Conservation (phyloP, 2,797 vertebrate genomes). For the Coccyzus lansbergi region DNA sequence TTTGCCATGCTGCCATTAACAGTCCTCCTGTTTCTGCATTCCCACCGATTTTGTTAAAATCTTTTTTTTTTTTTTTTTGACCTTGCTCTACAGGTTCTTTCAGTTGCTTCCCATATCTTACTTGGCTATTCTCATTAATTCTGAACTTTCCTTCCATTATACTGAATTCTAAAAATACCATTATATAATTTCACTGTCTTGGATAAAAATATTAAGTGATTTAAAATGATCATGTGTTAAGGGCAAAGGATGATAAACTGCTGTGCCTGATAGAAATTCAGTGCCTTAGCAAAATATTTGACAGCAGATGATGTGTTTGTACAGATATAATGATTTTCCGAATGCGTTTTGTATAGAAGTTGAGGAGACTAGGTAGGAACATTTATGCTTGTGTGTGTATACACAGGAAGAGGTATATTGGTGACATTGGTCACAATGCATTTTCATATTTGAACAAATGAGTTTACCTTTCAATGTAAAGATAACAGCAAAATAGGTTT, state of each 20-base stretch:
- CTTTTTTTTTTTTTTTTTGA: fast-evolving
- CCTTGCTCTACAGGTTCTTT: background rate
- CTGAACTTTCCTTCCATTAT: conserved; percentile 24
- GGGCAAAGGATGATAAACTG: background rate
- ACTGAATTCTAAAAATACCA: conserved; percentile 48
- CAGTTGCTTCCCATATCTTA: background rate
- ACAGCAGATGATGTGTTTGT: background rate
- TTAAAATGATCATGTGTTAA: background rate
- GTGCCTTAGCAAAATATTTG: background rate
- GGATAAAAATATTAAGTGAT: background rate
- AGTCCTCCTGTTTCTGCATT: background rate
- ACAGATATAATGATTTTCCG: background rate
- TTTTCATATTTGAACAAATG: background rate
- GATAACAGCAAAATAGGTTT: background rate
- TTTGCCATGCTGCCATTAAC: background rate
- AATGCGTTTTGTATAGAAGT: background rate
- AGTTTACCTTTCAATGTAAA: background rate
- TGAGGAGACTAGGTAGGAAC: background rate
- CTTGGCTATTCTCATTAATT: conserved; percentile 38
- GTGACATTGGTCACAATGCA: background rate
- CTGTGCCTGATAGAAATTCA: background rate
- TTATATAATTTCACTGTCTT: conserved; percentile 28
- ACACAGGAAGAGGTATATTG: fast-evolving
- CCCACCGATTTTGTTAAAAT: background rate
- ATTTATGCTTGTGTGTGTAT: background rate